Conservation (phyloP, 2,888 invertebrate species). For the Acleris laterana region DNA sequence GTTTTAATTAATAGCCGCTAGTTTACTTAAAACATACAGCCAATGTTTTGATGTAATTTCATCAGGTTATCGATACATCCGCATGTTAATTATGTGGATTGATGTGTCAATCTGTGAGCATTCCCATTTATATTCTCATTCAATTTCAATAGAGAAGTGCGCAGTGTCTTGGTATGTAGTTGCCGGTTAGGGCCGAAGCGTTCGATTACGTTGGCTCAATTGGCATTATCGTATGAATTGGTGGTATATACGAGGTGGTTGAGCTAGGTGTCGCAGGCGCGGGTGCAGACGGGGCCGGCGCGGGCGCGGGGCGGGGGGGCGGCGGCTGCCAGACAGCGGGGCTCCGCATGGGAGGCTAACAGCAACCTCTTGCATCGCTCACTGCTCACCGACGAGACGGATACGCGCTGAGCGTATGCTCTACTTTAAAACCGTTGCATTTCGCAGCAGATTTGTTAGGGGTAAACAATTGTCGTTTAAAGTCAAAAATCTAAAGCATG, state of each 20-base stretch:
- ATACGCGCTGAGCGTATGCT: conserved; percentile 72
- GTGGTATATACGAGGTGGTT: conserved; percentile 69
- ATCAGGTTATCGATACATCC: conserved; percentile 14
- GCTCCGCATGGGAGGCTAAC: conserved; percentile 83
- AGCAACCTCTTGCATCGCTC: conserved; percentile 79
- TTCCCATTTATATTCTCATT: background rate
- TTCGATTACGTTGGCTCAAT: conserved; percentile 14
- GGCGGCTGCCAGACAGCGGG: conserved; percentile 82
- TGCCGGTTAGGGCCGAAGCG: conserved; percentile 14
- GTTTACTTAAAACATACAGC: conserved; percentile 23
- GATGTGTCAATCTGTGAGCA: conserved; percentile 12
- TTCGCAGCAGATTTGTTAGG: conserved; percentile 8
- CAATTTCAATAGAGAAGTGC: too few species aligned
- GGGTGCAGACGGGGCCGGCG: conserved; percentile 24
- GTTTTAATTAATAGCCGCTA: conserved; percentile 26
- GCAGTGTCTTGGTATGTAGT: background rate
- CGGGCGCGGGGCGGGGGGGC: conserved; percentile 49
- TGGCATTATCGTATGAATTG: conserved; percentile 51
- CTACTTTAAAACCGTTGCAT: conserved; percentile 55
- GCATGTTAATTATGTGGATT: conserved; percentile 19
- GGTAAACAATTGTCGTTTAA: background rate
- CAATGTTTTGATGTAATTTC: conserved; percentile 30
- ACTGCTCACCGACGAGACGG: conserved; percentile 75
- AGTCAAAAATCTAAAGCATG: background rate
- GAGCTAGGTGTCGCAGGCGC: conserved; percentile 63